Percentiles rank a stretch among this genome's conserved stretches.
These are phyloP conservation scores for Clitarchus hookeri DNA, from an alignment of 2,888 invertebrate genomes.

Conservation along the genomic window DNA sequence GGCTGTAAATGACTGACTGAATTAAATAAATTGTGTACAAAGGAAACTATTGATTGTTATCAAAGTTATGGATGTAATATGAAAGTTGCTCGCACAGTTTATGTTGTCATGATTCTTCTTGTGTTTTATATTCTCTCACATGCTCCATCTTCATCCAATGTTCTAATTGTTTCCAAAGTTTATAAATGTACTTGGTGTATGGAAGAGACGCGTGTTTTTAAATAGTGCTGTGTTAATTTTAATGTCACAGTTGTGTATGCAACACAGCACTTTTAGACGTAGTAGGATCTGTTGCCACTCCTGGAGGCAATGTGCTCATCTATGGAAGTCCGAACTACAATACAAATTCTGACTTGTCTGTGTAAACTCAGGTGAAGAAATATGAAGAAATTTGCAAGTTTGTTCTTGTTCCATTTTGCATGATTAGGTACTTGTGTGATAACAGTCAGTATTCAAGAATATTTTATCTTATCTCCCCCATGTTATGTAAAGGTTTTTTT, in stretches of 20 bases:
- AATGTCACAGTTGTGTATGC: not conserved
- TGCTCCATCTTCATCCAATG: not conserved
- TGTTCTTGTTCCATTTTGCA: not conserved
- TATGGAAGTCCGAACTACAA: too few species aligned
- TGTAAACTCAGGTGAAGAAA: too few species aligned
- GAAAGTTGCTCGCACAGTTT: not conserved
- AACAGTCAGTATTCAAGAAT: too few species aligned
- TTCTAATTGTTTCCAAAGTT: not conserved
- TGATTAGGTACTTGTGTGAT: not conserved
- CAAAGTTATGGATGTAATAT: not conserved
- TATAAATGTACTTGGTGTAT: not conserved
- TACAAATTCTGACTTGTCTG: too few species aligned
- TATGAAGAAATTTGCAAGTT: not conserved
- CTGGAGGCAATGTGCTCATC: too few species aligned
- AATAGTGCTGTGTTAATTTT: not conserved
- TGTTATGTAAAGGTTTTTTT: too few species aligned
- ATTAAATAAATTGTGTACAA: constrained; percentile 22
- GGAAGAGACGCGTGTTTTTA: not conserved
- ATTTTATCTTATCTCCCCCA: too few species aligned
- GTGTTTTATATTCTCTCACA: not conserved
- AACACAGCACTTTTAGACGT: not conserved
- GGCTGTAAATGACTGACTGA: constrained; percentile 25
- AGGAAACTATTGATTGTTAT: constrained; percentile 21
- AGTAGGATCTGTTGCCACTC: too few species aligned
- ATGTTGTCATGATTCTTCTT: not conserved